Evolutionary conservation across 2,113 vertebrate species (phyloP).

Genomic region (Phylloscopus trochilus): DNA sequence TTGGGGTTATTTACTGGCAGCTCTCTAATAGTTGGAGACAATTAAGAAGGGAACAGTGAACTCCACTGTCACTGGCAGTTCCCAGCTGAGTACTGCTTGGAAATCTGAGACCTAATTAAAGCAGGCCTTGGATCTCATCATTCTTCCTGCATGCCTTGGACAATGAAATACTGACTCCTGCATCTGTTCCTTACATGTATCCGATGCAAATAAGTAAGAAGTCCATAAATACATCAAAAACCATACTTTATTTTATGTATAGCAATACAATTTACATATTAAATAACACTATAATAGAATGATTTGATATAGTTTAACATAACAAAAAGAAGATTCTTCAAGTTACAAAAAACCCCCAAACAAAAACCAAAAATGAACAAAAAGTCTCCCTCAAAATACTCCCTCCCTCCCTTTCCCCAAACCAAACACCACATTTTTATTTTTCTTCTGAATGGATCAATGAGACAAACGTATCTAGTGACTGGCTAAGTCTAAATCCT

Average conservation of each 20-base stretch:
- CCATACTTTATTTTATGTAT: conserved; percentile 99
- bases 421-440: conserved; percentile 73
- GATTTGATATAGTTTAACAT: conserved; percentile 94
- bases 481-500: conserved; percentile 81
- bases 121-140: conserved; percentile 29
- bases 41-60: background rate
- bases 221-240: conserved; percentile 91
- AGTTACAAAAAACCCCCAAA: conserved; percentile 83
- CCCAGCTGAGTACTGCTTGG: conserved; percentile 13
- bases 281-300: conserved; percentile 99
- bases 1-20: background rate
- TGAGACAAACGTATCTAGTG: conserved; percentile 79
- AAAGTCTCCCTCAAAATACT: conserved; percentile 64
- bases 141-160: conserved; percentile 5
- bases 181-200: background rate
- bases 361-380: conserved; percentile 71
- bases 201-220: conserved; percentile 44
- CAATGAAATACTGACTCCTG: conserved; percentile 35
- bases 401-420: conserved; percentile 59
- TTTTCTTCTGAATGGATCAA: conserved; percentile 72
- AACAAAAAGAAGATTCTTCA: conserved; percentile 81
- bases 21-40: background rate
- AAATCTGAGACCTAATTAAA: conserved; percentile 45
- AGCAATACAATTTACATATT: conserved; percentile 99
- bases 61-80: background rate